A percentile compares a stretch with the other conserved stretches of the same genome.
These are phyloP conservation scores for Hyaena hyaena DNA, from an alignment of 2,113 vertebrate species.

Conservation along the genomic window DNA sequence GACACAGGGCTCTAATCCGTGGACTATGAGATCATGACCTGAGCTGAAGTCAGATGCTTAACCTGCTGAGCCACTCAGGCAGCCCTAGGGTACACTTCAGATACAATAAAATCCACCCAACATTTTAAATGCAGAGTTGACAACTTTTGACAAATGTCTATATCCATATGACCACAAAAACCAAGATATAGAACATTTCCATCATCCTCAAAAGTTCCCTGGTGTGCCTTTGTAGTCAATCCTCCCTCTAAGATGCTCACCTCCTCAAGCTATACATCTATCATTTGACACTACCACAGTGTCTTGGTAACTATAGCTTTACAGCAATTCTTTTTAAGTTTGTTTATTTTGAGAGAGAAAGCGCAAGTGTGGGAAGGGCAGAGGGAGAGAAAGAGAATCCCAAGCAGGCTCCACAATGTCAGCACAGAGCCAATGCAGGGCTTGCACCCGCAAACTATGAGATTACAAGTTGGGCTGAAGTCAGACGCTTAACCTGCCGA, in stretches of 20 bases:
- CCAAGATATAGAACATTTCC: background rate
- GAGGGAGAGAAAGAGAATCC: no score
- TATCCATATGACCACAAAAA: background rate
- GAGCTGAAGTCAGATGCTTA: no score
- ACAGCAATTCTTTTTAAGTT: background rate
- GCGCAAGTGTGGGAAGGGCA: no score
- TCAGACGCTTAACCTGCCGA: no score
- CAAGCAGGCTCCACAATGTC: no score
- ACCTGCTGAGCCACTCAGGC: no score
- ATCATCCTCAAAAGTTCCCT: background rate
- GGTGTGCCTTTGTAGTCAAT: background rate
- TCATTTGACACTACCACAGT: background rate
- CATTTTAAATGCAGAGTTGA: conserved; percentile 19
- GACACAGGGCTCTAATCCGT: no score
- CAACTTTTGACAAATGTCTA: background rate
- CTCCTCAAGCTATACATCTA: background rate
- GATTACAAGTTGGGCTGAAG: no score
- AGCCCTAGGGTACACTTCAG: background rate
- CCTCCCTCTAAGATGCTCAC: background rate
- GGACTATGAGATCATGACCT: no score
- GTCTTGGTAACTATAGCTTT: background rate
- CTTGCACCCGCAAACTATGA: no score
- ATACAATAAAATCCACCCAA: background rate
- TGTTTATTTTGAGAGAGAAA: background rate
- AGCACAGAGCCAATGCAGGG: no score